These are phyloP conservation scores for Ooceraea biroi DNA, from an alignment of 1,140 invertebrate genomes.

Conservation along the genomic window DNA sequence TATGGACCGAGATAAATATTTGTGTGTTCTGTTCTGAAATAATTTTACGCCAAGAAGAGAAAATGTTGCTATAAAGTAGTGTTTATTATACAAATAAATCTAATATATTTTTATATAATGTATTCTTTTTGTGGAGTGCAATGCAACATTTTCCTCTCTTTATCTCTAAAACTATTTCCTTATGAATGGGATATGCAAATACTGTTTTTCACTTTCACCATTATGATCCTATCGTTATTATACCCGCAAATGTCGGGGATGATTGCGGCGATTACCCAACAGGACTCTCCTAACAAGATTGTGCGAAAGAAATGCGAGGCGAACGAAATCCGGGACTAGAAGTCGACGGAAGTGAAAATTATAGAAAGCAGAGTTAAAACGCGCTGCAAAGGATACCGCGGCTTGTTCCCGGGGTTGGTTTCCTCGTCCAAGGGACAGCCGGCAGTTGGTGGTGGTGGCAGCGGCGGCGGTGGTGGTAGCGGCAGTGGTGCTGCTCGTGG, in stretches of 20 bases:
- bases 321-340: constrained; percentile 5
- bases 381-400: constrained; percentile 40
- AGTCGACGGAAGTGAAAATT: constrained; percentile 42
- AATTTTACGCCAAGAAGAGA: background rate
- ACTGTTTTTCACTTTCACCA: no score
- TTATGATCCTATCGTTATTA: background rate
- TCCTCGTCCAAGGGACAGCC: constrained; percentile 55
- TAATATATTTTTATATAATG: background rate
- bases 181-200: no score
- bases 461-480: background rate
- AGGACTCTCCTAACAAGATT: background rate
- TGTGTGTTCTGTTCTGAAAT: background rate
- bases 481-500: background rate
- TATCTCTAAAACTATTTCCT: no score
- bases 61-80: background rate
- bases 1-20: background rate
- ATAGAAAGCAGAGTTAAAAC: constrained; percentile 28
- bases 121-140: background rate
- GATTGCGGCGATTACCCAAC: background rate
- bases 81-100: background rate
- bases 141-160: no score
- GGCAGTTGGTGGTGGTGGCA: constrained; percentile 32
- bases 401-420: constrained; percentile 54
- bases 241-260: no score
- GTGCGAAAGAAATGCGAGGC: background rate